These are phyloP conservation scores for Idris sp. DNA, from an alignment of 1,140 invertebrate species.

Conservation along the genomic window DNA sequence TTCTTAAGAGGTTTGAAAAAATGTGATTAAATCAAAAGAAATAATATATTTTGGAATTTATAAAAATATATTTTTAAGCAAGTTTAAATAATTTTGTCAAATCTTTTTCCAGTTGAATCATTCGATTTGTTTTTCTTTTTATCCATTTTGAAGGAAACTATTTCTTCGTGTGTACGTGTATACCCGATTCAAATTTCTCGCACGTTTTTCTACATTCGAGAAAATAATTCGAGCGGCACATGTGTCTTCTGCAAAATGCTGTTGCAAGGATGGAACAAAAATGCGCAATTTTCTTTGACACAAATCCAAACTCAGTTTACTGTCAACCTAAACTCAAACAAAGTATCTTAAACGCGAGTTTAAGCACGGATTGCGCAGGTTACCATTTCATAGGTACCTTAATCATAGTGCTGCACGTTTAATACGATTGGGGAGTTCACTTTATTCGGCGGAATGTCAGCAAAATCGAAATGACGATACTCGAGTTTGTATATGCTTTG, in stretches of 20 bases:
- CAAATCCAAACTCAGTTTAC: constrained; percentile 30
- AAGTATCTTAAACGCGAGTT: constrained; percentile 43
- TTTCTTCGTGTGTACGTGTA: neutral
- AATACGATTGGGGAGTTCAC: constrained; percentile 25
- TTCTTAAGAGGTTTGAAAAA: too few relatives aligned
- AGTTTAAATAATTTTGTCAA: too few relatives aligned
- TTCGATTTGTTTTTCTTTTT: too few relatives aligned
- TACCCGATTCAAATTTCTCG: constrained; percentile 24
- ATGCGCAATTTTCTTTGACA: constrained; percentile 35
- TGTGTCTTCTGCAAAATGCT: constrained; percentile 23
- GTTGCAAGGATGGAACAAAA: constrained; percentile 11
- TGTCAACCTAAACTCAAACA: constrained; percentile 31
- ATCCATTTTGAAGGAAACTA: constrained; percentile 1
- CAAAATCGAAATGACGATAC: too few relatives aligned
- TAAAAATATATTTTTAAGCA: too few relatives aligned
- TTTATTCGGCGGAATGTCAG: too few relatives aligned
- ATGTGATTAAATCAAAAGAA: too few relatives aligned
- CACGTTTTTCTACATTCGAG: constrained; percentile 24
- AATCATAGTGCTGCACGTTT: constrained; percentile 33
- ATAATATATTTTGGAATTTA: too few relatives aligned
- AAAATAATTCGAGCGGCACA: constrained; percentile 29
- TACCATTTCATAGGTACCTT: constrained; percentile 12
- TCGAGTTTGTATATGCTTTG: too few relatives aligned
- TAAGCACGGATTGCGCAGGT: constrained; percentile 25
- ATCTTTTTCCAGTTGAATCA: too few relatives aligned